Conservation (phyloP, 2,888 invertebrate genomes). For the Yponomeuta cagnagella region DNA sequence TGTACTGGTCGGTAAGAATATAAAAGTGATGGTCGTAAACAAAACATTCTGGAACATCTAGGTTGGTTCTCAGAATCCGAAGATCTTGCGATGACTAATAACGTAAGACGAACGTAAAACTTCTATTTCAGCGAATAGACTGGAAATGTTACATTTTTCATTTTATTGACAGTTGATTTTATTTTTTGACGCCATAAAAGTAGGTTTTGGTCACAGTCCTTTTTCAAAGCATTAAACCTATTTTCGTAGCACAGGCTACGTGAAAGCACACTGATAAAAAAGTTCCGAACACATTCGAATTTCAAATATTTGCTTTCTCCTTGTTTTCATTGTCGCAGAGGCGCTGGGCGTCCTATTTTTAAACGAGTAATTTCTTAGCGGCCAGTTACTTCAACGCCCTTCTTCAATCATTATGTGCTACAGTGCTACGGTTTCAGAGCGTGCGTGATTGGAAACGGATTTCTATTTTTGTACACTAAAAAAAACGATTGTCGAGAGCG, state of each 20-base stretch:
- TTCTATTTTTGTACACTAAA: constrained; percentile 10
- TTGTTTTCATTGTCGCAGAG: constrained; percentile 42
- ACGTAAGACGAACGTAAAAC: background rate
- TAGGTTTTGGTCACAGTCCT: background rate
- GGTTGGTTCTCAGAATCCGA: constrained; percentile 8
- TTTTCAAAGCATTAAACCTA: background rate
- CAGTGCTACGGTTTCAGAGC: background rate
- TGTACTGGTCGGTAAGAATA: background rate
- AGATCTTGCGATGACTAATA: constrained; percentile 5
- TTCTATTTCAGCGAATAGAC: constrained; percentile 4
- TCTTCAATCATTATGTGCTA: constrained; percentile 21
- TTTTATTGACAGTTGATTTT: constrained; percentile 2
- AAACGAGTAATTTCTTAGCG: constrained; percentile 36
- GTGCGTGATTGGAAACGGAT: constrained; percentile 12
- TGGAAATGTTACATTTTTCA: background rate
- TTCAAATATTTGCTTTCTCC: constrained; percentile 27
- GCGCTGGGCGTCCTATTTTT: constrained; percentile 39
- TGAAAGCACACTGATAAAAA: background rate
- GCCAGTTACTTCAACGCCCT: constrained; percentile 35
- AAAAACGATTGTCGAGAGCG: constrained; percentile 13
- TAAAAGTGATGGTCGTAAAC: constrained; percentile 8
- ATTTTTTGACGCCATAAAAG: background rate
- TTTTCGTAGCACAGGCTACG: background rate
- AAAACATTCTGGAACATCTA: constrained; percentile 6
- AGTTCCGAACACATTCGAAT: constrained; percentile 19